These are phyloP conservation scores for Syndactyla subalaris DNA, from an alignment of 2,797 vertebrate genomes.

Conservation along the genomic window DNA sequence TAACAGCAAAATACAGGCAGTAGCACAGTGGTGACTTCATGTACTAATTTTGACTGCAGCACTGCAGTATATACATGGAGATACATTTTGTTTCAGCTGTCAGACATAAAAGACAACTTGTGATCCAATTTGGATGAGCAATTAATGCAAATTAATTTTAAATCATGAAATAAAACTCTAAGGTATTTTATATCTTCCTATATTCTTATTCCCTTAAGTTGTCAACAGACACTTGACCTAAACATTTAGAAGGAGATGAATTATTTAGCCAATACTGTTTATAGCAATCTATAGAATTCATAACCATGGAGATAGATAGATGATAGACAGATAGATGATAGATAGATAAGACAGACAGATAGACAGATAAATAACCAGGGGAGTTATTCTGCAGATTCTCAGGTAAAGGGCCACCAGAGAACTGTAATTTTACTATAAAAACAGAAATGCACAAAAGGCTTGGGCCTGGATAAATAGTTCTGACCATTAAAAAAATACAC, in stretches of 20 bases:
- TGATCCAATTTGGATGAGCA: neutral
- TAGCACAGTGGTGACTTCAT: neutral
- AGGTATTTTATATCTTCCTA: neutral
- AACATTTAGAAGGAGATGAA: neutral
- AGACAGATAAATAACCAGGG: neutral
- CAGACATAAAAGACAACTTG: neutral
- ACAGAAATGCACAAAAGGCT: neutral
- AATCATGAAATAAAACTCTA: neutral
- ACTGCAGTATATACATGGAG: neutral
- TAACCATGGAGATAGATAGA: neutral
- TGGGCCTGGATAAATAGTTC: neutral
- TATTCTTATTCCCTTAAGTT: neutral
- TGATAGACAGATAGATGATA: no score
- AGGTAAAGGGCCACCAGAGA: neutral
- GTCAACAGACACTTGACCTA: neutral
- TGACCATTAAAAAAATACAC: neutral
- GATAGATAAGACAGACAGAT: no score
- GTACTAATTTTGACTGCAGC: neutral
- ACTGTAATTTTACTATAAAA: neutral
- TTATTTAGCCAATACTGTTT: neutral
- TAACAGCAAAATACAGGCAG: slow-evolving; percentile 39
- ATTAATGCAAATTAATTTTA: neutral
- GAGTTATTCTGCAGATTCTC: neutral
- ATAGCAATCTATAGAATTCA: neutral
- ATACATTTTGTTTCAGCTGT: neutral